Evolutionary conservation across 2,888 invertebrate species (phyloP).

Genomic region (Lymantria dispar): DNA sequence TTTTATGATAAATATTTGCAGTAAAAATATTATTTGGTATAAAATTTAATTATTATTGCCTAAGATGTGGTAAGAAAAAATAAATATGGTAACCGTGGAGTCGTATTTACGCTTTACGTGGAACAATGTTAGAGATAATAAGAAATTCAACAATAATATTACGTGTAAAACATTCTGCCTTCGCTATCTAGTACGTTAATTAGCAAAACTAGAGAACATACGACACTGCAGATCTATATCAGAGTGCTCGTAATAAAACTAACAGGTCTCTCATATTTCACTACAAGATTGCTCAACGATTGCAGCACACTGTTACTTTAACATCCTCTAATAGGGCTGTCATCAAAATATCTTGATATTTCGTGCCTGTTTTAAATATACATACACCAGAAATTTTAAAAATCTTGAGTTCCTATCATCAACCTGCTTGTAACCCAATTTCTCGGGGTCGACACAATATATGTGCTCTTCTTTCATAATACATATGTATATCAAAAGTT

Average conservation of each 20-base stretch:
- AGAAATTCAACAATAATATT: conserved; percentile 17
- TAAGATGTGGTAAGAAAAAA: too few species aligned
- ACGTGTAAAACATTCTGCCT: conserved; percentile 17
- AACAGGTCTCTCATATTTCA: conserved; percentile 47
- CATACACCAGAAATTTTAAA: too few species aligned
- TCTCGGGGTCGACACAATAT: too few species aligned
- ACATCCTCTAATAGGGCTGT: conserved; percentile 34
- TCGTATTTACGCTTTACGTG: background rate
- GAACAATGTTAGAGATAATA: conserved; percentile 6
- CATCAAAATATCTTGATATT: conserved; percentile 4
- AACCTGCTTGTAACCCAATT: too few species aligned
- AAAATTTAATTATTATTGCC: too few species aligned
- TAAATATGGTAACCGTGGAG: too few species aligned
- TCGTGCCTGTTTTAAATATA: conserved; percentile 1
- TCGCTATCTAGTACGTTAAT: conserved; percentile 44
- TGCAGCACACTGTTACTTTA: conserved; percentile 42
- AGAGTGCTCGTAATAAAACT: conserved; percentile 48
- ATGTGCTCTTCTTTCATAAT: too few species aligned
- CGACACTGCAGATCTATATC: conserved; percentile 49
- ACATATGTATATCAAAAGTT: too few species aligned
- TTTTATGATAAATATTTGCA: too few species aligned
- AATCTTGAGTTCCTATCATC: too few species aligned
- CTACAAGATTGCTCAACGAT: conserved; percentile 33
- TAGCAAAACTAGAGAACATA: conserved; percentile 50
- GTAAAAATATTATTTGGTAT: too few species aligned